These are phyloP conservation scores for Xylocopa sonorina DNA, from an alignment of 1,140 invertebrate genomes.

Conservation along the genomic window DNA sequence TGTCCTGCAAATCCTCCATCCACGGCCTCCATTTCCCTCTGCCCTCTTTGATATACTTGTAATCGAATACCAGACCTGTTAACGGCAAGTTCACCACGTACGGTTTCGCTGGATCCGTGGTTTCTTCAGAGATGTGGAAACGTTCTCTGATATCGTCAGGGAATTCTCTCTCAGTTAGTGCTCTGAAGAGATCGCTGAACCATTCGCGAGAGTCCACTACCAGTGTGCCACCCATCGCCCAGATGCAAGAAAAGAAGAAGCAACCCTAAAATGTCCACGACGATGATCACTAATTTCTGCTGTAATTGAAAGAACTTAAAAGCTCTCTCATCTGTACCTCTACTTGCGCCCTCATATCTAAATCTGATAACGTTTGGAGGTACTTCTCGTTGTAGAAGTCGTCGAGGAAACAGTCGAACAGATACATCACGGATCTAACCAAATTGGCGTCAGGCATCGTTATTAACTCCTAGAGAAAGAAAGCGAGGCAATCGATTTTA, in stretches of 20 bases:
- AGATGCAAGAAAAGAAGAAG: constrained; percentile 96
- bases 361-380: constrained; percentile 86
- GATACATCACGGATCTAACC: constrained; percentile 90
- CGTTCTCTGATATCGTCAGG: constrained; percentile 83
- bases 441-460: constrained; percentile 93
- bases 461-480: constrained; percentile 89
- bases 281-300: not conserved
- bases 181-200: constrained; percentile 91
- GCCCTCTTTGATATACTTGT: constrained; percentile 94
- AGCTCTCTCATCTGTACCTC: constrained; percentile 81
- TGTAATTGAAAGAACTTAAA: not conserved
- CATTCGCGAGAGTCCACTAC: constrained; percentile 88
- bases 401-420: constrained; percentile 95
- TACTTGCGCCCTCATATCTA: constrained; percentile 89
- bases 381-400: constrained; percentile 93
- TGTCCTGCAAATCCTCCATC: constrained; percentile 90
- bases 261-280: constrained; percentile 86
- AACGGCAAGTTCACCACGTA: constrained; percentile 90
- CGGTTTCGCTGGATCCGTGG: constrained; percentile 85
- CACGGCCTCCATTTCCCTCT: constrained; percentile 95
- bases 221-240: constrained; percentile 93
- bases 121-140: constrained; percentile 82
- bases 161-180: constrained; percentile 88
- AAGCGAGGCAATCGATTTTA: not conserved
- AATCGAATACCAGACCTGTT: constrained; percentile 92